A percentile compares a stretch with the other conserved stretches of the same genome.
These are phyloP conservation scores for Mastigias papua DNA, from an alignment of 30 jellyfish, hydroid and myxozoan genomes.

Conservation along the genomic window DNA sequence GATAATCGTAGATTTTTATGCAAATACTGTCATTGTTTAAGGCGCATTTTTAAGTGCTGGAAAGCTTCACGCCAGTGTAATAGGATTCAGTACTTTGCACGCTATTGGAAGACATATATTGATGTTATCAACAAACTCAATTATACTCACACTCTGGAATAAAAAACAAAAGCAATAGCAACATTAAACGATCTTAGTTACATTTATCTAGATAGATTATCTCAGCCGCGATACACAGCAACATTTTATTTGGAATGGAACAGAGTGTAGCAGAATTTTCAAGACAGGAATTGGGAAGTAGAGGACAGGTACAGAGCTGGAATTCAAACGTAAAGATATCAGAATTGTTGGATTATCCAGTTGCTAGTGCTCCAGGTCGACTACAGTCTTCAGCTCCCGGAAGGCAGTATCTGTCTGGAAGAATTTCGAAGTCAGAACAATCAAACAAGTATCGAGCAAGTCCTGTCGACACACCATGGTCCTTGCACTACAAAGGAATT, in stretches of 20 bases:
- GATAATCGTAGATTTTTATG: not conserved
- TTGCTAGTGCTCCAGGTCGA: not conserved
- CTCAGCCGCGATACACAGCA: no score
- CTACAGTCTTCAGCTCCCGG: not conserved
- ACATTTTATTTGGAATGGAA: not conserved
- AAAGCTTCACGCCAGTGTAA: not conserved
- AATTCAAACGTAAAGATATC: constrained; percentile 52
- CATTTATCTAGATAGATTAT: no score
- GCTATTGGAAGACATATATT: not conserved
- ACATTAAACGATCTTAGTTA: no score
- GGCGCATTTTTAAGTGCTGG: not conserved
- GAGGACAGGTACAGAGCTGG: constrained; percentile 40
- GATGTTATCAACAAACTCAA: not conserved
- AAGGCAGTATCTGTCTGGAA: constrained; percentile 1
- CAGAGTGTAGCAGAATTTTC: not conserved
- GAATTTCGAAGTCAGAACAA: not conserved
- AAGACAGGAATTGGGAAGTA: not conserved
- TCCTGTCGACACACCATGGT: constrained; percentile 53
- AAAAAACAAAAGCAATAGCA: not conserved
- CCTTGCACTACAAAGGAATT: constrained; percentile 17
- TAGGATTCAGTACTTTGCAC: not conserved
- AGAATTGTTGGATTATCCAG: constrained; percentile 36
- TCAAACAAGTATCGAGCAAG: constrained; percentile 24
- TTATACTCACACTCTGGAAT: not conserved
- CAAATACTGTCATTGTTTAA: not conserved